phyloP scores from a whole-genome alignment of 2,113 vertebrate species.

The Tragelaphus buxtoni region DNA sequence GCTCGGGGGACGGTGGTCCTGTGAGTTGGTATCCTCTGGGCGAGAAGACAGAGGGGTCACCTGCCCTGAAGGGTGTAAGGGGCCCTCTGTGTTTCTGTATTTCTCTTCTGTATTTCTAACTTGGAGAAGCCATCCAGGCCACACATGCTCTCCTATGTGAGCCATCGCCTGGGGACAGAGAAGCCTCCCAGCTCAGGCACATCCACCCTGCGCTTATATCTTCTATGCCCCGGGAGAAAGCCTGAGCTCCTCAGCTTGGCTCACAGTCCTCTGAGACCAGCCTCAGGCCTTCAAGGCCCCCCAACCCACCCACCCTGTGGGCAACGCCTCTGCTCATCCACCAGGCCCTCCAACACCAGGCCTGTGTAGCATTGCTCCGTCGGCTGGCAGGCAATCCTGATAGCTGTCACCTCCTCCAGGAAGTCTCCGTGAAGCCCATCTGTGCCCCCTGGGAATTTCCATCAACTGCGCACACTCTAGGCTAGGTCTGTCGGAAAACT shows the following conservation, averaged over 20 bases:
- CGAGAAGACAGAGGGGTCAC: constrained; percentile 35
- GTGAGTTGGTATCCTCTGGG: constrained; percentile 78
- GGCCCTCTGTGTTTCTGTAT: not conserved
- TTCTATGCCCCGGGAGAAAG: not conserved
- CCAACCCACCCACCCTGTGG: rapidly evolving
- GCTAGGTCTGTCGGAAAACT: not conserved
- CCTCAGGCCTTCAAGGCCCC: not conserved
- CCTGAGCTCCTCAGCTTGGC: not conserved
- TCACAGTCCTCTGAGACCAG: not conserved
- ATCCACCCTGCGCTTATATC: not conserved
- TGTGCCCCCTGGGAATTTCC: not conserved
- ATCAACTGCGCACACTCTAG: not conserved
- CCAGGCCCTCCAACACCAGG: not conserved
- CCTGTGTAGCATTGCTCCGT: not conserved
- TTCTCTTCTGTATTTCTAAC: not conserved
- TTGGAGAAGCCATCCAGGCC: not conserved
- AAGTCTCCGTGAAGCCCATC: not conserved
- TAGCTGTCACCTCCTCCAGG: not conserved
- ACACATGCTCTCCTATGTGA: not conserved
- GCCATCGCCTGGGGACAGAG: not conserved
- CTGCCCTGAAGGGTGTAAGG: not conserved
- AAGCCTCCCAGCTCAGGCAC: not conserved
- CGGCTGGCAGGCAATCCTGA: too few species aligned
- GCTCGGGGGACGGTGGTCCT: constrained; percentile 77
- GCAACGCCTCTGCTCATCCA: not conserved